phyloP scores from a whole-genome alignment of 2,113 vertebrate genomes.

The Sterrhoptilus dennistouni region DNA sequence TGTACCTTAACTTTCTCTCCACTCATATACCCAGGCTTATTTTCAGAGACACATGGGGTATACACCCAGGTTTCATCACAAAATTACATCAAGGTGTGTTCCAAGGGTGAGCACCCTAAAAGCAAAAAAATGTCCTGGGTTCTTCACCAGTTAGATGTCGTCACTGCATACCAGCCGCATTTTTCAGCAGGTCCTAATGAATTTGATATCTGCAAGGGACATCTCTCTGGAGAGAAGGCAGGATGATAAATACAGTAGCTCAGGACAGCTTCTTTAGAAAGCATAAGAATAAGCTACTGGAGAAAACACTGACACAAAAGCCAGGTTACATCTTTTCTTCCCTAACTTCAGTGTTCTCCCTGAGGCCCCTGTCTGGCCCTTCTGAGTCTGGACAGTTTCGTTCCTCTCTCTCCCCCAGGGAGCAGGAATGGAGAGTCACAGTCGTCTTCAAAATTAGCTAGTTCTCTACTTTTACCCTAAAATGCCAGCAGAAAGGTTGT shows the following conservation, averaged over 20 bases:
- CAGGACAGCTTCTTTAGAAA: neutral
- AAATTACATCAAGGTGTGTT: neutral
- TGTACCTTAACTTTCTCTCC: neutral
- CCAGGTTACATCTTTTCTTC: slow-evolving; percentile 9
- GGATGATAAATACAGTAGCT: neutral
- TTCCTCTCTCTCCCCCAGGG: neutral
- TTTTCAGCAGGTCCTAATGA: neutral
- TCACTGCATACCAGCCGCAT: neutral
- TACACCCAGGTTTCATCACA: neutral
- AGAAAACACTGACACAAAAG: slow-evolving; percentile 11
- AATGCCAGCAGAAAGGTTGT: neutral
- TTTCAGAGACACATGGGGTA: neutral
- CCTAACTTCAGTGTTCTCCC: neutral
- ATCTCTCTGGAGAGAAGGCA: neutral
- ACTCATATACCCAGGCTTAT: neutral
- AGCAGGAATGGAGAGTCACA: neutral
- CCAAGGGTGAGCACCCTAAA: neutral
- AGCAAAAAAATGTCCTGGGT: neutral
- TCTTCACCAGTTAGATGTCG: neutral
- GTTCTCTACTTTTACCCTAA: neutral
- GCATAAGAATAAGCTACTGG: neutral
- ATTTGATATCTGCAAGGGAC: neutral
- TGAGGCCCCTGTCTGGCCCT: neutral
- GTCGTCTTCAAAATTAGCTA: neutral
- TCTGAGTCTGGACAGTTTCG: neutral